Evolutionary conservation across 2,113 vertebrate genomes (phyloP).

Genomic region (Percina caprodes): DNA sequence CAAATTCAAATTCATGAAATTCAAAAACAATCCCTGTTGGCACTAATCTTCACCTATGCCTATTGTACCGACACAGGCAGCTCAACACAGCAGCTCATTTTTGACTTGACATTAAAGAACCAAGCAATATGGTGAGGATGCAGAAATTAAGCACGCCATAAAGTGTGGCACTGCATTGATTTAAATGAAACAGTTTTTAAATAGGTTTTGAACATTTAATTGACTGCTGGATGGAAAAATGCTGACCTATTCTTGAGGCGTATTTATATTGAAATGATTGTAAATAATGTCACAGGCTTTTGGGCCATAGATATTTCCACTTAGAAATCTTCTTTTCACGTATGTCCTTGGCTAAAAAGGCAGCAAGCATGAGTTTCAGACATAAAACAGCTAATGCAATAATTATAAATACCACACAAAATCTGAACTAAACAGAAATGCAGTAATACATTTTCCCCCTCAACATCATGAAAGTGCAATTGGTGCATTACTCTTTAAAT

Average conservation of each 20-base stretch:
- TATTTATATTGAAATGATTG: neutral
- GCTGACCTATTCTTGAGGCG: neutral
- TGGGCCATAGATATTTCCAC: neutral
- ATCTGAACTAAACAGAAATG: no score
- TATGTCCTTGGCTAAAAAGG: no score
- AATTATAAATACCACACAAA: no score
- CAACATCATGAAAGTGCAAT: no score
- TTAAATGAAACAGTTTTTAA: neutral
- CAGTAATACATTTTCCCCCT: no score
- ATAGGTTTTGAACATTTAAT: neutral
- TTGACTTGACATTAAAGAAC: conserved; percentile 37
- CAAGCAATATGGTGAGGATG: neutral
- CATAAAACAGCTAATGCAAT: no score
- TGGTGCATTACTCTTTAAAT: no score
- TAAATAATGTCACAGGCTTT: neutral
- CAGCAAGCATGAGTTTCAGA: no score
- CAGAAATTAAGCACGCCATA: neutral
- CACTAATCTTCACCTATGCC: conserved; percentile 14
- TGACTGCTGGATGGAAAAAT: neutral
- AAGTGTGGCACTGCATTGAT: neutral
- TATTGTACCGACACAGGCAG: conserved; percentile 38
- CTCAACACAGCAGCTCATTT: conserved; percentile 2
- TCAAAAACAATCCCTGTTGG: conserved; percentile 10
- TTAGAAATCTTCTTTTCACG: no score
- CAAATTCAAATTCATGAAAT: conserved; percentile 21